Base-by-base conservation (phyloP, 2,113 vertebrate genomes). In the Mandrillus leucophaeus region DNA sequence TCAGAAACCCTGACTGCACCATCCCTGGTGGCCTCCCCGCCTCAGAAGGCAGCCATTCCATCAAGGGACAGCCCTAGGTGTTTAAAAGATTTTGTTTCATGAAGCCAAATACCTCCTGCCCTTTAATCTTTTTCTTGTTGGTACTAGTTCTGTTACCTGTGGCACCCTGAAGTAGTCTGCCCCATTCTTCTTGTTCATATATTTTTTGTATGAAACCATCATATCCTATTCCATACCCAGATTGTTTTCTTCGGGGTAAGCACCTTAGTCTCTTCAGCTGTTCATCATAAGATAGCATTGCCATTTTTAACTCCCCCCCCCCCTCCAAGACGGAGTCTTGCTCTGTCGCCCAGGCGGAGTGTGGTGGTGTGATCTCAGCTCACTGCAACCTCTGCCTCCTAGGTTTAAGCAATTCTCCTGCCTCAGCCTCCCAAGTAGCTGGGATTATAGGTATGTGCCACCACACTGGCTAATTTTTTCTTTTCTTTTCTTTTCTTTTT, bases 71-170 rank as follows among this genome's bases (percentile, higher is more conserved):
- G 14, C 18, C 7, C 13, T 12, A 20, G 22, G 23, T 86, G 9
- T 82, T 90, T 4, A 23, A 55, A 78, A 86, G 11, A 32, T 61
- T 70, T 64, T 70, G 25, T 27, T 27, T 95, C 30, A n/a, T 88
- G n/a, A 80, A 95, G n/a, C 32, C 43, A 78, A 48, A 8, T 66
- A 64, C 23, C 45, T 90, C 72, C 68, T n/a, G 57, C 11, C 43
- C 43, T 50, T 40, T 76, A 55, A 50, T n/a, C 32, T 76, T 95
- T 70, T 92, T 95, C 23, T 55, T 27, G 10, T 38, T 50, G 73
- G 23, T 30, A 30, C 40, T 75, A 9, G 22, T 43, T 82, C 66
- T 70, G 0, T 75, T 68, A 75, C 13, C 73, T 78, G 17, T 25
- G 57, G 64, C 66, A 40, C 48, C 32, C 9, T 17, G 64, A 40